Evolutionary conservation across 30 jellyfish, hydroid and myxozoan genomes (phyloP).

Genomic region (Chironex yamaguchii): DNA sequence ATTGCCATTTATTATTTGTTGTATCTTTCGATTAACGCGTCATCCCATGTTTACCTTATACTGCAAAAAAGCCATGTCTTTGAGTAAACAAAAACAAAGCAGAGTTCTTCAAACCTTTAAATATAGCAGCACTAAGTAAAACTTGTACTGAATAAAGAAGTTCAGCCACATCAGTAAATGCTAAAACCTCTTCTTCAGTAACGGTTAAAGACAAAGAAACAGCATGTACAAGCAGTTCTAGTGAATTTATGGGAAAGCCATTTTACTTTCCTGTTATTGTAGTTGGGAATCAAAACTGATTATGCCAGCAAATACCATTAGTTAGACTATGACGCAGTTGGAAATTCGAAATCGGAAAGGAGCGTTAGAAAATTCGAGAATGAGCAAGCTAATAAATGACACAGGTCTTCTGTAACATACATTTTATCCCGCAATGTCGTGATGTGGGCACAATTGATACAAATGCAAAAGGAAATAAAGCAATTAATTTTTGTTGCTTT

Average conservation of each 20-base stretch:
- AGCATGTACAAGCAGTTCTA: not conserved
- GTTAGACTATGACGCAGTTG: not conserved
- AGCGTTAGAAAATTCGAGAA: not conserved
- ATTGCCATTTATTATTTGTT: too few relatives aligned
- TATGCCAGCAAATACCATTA: not conserved
- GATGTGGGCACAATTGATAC: not conserved
- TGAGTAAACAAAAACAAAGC: too few relatives aligned
- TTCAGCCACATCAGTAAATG: too few relatives aligned
- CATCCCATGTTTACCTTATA: too few relatives aligned
- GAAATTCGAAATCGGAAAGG: not conserved
- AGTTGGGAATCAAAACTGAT: not conserved
- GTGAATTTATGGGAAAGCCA: not conserved
- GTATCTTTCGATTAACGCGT: too few relatives aligned
- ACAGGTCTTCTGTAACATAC: not conserved
- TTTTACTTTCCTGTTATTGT: too few relatives aligned
- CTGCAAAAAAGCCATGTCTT: too few relatives aligned
- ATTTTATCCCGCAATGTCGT: not conserved
- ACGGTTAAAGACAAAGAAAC: too few relatives aligned
- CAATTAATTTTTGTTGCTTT: not conserved
- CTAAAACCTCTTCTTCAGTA: too few relatives aligned
- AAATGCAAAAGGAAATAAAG: not conserved
- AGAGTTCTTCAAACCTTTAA: too few relatives aligned
- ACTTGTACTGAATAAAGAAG: too few relatives aligned
- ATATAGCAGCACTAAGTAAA: too few relatives aligned
- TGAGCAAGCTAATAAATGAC: not conserved